Percentiles rank a stretch among this genome's conserved stretches.
Conservation (phyloP, 2,113 vertebrate species). For the Antechinus flavipes region DNA sequence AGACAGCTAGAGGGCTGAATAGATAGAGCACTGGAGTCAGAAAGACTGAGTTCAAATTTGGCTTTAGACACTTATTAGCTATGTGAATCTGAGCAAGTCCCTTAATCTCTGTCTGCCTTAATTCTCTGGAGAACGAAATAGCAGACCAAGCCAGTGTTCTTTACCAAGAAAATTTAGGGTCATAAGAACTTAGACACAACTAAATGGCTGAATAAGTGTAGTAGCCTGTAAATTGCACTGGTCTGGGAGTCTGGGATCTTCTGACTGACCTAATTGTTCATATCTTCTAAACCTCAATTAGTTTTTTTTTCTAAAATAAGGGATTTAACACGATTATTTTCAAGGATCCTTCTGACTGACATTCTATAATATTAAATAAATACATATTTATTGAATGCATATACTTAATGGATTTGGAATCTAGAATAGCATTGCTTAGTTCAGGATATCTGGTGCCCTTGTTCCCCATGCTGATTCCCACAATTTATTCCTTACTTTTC, state of each 20-base stretch:
- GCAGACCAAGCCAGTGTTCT: background rate
- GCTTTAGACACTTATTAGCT: background rate
- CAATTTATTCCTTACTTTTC: background rate
- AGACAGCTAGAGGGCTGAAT: background rate
- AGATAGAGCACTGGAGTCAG: background rate
- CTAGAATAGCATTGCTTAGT: background rate
- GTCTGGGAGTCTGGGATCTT: background rate
- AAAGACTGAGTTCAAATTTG: background rate
- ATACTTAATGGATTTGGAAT: background rate
- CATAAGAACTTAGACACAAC: background rate
- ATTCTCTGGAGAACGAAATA: background rate
- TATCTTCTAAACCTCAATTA: background rate
- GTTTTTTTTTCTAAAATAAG: background rate
- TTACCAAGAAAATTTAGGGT: background rate
- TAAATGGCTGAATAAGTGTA: background rate
- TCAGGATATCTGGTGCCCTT: background rate
- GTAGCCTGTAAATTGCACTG: background rate
- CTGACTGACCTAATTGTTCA: background rate
- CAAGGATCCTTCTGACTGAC: background rate
- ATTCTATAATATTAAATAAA: background rate
- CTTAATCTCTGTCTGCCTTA: background rate
- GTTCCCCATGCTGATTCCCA: background rate
- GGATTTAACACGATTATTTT: background rate
- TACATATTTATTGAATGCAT: background rate
- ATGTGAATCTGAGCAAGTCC: background rate